These are phyloP conservation scores for Harpagoxenus sublaevis DNA, from an alignment of 2,888 invertebrate genomes.

Conservation along the genomic window DNA sequence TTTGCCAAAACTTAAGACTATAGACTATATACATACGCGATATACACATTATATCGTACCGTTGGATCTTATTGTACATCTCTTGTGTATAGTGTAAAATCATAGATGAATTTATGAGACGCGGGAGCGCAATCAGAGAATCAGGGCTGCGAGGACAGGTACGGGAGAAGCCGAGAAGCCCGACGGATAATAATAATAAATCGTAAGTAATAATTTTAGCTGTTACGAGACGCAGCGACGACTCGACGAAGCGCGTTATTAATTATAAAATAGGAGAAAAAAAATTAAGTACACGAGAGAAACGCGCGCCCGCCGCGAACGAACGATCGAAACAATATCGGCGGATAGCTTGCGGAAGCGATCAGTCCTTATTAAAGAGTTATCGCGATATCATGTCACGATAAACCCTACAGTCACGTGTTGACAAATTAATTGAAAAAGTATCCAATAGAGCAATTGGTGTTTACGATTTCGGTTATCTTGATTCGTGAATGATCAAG, in stretches of 20 bases:
- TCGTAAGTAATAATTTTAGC: conserved; percentile 55
- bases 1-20: conserved; percentile 83
- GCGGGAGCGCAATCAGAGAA: conserved; percentile 54
- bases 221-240: conserved; percentile 33
- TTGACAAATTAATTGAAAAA: conserved; percentile 1
- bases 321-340: conserved; percentile 19
- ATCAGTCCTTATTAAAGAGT: conserved; percentile 18
- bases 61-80: conserved; percentile 83
- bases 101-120: conserved; percentile 67
- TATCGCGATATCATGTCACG: conserved; percentile 31
- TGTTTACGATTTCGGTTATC: background rate
- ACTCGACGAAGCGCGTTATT: conserved; percentile 29
- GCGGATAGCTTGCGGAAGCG: conserved; percentile 1
- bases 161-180: conserved; percentile 40
- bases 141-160: conserved; percentile 32
- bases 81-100: conserved; percentile 84
- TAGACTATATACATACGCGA: conserved; percentile 69
- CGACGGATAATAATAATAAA: conserved; percentile 51
- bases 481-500: background rate
- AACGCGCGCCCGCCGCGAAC: conserved; percentile 42
- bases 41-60: conserved; percentile 76
- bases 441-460: background rate
- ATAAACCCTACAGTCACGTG: conserved; percentile 5
- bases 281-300: background rate
- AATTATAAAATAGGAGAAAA: conserved; percentile 24